These are phyloP conservation scores for Argyrosomus japonicus DNA, from an alignment of 2,113 vertebrate species.

Conservation along the genomic window DNA sequence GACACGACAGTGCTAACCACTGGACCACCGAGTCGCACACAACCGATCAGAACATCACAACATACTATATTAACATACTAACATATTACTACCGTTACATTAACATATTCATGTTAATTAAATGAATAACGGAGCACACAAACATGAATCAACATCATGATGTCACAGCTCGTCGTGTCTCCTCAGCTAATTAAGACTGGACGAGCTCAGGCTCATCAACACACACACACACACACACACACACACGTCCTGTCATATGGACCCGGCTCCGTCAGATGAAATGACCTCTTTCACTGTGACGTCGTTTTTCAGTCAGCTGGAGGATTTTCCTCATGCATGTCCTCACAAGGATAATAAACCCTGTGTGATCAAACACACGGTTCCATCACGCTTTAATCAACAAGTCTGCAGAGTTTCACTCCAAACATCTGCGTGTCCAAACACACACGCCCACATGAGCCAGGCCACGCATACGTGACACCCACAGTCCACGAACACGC, in stretches of 20 bases:
- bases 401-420: slow-evolving; percentile 77
- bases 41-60: too few species aligned
- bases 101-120: too few species aligned
- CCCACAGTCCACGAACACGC: slow-evolving; percentile 39
- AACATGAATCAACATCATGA: too few species aligned
- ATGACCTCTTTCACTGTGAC: slow-evolving; percentile 33
- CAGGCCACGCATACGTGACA: slow-evolving; percentile 67
- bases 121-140: too few species aligned
- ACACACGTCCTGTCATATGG: neutral
- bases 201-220: slow-evolving; percentile 28
- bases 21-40: too few species aligned
- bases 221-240: neutral
- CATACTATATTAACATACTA: too few species aligned
- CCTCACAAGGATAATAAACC: slow-evolving; percentile 36
- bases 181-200: slow-evolving; percentile 62
- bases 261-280: neutral
- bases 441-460: slow-evolving; percentile 73
- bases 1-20: too few species aligned
- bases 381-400: slow-evolving; percentile 68
- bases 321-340: slow-evolving; percentile 35
- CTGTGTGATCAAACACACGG: slow-evolving; percentile 8
- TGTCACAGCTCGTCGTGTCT: slow-evolving; percentile 32
- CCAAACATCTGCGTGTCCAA: slow-evolving; percentile 36
- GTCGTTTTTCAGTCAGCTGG: slow-evolving; percentile 14
- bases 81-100: too few species aligned